Percentiles rank a stretch among this genome's conserved stretches.
These are phyloP conservation scores for Orchesella flavescens DNA, from an alignment of 2,888 invertebrate species.

Conservation along the genomic window DNA sequence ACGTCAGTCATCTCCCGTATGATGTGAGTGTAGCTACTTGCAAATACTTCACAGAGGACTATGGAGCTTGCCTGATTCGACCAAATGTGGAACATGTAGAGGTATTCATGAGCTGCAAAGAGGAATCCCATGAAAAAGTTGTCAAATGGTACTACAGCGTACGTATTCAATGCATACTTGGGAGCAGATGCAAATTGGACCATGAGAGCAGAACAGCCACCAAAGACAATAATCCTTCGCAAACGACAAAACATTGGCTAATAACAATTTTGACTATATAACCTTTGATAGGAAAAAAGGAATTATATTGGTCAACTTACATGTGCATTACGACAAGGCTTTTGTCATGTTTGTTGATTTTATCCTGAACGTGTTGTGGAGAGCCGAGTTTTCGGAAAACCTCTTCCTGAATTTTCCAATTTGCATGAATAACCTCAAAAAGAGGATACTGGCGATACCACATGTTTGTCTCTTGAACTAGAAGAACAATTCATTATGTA, in stretches of 20 bases:
- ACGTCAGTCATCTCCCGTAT: conserved; percentile 51
- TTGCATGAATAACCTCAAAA: conserved; percentile 54
- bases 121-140: conserved; percentile 42
- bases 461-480: conserved; percentile 56
- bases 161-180: conserved; percentile 58
- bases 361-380: conserved; percentile 35
- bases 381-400: conserved; percentile 57
- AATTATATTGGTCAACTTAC: conserved; percentile 43
- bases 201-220: conserved; percentile 27
- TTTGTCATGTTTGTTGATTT: conserved; percentile 38
- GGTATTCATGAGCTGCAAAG: conserved; percentile 49
- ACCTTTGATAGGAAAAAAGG: background rate
- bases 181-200: conserved; percentile 53
- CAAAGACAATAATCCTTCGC: conserved; percentile 23
- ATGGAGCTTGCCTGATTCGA: conserved; percentile 59
- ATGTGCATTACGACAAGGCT: conserved; percentile 46
- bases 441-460: conserved; percentile 60
- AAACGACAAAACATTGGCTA: background rate
- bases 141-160: conserved; percentile 46
- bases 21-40: conserved; percentile 53
- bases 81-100: conserved; percentile 64
- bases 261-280: background rate
- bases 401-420: conserved; percentile 61
- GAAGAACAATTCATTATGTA: too few relatives aligned
- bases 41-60: conserved; percentile 57